Evolutionary conservation across 2,113 vertebrate species (phyloP).

Genomic region (Leucosticte australis): DNA sequence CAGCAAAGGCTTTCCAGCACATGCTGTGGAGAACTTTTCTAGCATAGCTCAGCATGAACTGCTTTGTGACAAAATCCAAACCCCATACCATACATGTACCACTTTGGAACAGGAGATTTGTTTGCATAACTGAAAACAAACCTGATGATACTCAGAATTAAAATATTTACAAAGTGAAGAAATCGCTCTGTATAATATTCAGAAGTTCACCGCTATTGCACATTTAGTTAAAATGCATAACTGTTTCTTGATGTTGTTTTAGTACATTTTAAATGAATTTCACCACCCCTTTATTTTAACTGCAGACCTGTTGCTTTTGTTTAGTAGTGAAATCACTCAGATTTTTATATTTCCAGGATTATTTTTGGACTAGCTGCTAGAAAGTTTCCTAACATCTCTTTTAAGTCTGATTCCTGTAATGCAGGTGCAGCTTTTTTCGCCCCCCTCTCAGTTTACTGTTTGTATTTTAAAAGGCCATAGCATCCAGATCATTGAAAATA

Average conservation of each 20-base stretch:
- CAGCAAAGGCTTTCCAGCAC: not conserved
- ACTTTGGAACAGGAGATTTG: not conserved
- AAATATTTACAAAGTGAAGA: not conserved
- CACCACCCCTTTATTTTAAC: not conserved
- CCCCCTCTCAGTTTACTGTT: not conserved
- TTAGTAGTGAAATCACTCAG: not conserved
- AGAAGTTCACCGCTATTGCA: not conserved
- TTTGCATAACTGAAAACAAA: not conserved
- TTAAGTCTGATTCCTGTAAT: not conserved
- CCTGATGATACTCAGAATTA: not conserved
- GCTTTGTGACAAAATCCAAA: not conserved
- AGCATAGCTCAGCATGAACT: not conserved
- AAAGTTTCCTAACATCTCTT: not conserved
- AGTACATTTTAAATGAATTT: not conserved
- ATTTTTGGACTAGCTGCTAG: not conserved
- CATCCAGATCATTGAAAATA: constrained; percentile 1
- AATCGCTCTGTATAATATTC: not conserved
- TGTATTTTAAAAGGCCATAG: not conserved
- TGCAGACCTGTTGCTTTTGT: not conserved
- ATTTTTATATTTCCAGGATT: constrained; percentile 25
- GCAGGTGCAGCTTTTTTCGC: not conserved
- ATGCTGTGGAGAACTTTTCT: not conserved
- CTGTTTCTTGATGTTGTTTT: not conserved
- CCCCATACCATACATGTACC: no score
- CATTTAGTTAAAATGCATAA: not conserved